Conservation (phyloP, 2,113 vertebrate species). For the Mohoua ochrocephala region DNA sequence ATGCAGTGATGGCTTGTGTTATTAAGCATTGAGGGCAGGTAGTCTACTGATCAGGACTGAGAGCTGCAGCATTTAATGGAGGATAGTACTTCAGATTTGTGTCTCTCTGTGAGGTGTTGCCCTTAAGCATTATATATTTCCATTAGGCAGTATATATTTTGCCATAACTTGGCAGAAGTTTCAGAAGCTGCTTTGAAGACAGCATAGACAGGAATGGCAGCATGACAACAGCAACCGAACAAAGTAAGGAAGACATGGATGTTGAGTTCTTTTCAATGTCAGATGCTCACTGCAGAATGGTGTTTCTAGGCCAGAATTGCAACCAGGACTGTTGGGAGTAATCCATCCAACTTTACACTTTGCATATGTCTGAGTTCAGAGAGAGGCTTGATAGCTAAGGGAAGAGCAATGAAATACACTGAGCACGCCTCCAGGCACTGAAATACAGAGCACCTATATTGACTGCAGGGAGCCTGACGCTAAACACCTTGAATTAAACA, state of each 20-base stretch:
- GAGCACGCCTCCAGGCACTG: not conserved
- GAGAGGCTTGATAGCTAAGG: not conserved
- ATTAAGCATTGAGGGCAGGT: not conserved
- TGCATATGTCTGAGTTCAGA: not conserved
- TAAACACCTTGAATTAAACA: not conserved
- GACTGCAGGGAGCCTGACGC: not conserved
- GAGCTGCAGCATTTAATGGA: not conserved
- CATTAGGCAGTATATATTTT: not conserved
- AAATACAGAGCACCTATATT: not conserved
- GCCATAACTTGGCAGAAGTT: not conserved
- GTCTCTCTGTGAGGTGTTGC: not conserved
- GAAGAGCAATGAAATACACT: not conserved
- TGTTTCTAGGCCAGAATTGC: not conserved
- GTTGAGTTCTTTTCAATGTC: not conserved
- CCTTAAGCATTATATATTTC: not conserved
- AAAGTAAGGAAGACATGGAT: not conserved
- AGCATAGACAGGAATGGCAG: not conserved
- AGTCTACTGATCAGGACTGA: not conserved
- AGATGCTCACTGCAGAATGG: not conserved
- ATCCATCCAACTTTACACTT: not conserved
- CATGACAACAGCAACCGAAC: not conserved
- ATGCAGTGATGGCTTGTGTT: not conserved
- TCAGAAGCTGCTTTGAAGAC: not conserved
- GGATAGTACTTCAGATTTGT: not conserved
- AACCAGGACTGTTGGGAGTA: not conserved